Conservation (phyloP, 2,888 invertebrate species). For the Gerosis bhagava region DNA sequence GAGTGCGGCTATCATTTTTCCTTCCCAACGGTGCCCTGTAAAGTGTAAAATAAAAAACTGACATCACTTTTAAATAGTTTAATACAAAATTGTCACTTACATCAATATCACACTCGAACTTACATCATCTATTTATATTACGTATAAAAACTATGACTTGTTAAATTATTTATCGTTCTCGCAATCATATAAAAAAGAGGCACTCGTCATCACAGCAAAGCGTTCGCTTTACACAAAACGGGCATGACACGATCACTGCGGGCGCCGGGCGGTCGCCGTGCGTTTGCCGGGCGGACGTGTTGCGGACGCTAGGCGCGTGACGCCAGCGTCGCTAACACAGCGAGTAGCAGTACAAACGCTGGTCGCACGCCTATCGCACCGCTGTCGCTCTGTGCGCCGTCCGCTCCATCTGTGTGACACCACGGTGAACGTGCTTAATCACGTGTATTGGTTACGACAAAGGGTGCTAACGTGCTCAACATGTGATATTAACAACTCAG, state of each 20-base stretch:
- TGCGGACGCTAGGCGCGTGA: conserved; percentile 38
- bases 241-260: conserved; percentile 69
- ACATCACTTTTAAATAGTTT: conserved; percentile 67
- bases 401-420: conserved; percentile 39
- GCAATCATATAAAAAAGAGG: conserved; percentile 69
- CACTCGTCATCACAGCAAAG: conserved; percentile 68
- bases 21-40: conserved; percentile 4
- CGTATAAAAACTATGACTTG: conserved; percentile 82
- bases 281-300: conserved; percentile 38
- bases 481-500: neutral
- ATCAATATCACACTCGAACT: conserved; percentile 81
- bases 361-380: conserved; percentile 34
- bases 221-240: conserved; percentile 74
- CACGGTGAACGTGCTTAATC: conserved; percentile 17
- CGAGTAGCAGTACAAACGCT: conserved; percentile 30
- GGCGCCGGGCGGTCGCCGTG: conserved; percentile 52
- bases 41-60: conserved; percentile 24
- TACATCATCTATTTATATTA: conserved; percentile 82
- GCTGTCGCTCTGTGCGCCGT: conserved; percentile 43
- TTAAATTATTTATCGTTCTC: conserved; percentile 79
- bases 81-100: conserved; percentile 76
- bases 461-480: conserved; percentile 10
- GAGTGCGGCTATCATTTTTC: conserved; percentile 57
- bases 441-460: conserved; percentile 6
- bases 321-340: conserved; percentile 23